Percentiles rank a stretch among this genome's conserved stretches.
Evolutionary conservation across 2,797 vertebrate genomes (phyloP).

Genomic region (Hyperoplus immaculatus): DNA sequence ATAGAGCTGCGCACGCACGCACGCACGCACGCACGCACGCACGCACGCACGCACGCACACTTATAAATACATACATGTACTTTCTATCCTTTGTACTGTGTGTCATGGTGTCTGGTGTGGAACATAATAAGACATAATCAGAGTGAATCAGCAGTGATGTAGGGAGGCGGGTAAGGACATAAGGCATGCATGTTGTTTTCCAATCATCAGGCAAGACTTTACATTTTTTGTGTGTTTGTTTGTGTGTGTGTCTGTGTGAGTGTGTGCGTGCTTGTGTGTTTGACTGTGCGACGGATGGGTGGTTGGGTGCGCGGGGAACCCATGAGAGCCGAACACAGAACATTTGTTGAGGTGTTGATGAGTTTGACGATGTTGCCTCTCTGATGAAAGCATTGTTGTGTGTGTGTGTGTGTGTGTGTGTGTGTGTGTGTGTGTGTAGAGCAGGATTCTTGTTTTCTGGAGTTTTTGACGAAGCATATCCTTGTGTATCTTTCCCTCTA

Average conservation of each 20-base stretch:
- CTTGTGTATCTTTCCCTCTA: conserved; percentile 70
- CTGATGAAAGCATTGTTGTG: conserved; percentile 53
- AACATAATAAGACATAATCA: conserved; percentile 61
- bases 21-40: too few species aligned
- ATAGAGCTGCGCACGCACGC: neutral
- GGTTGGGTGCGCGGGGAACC: conserved; percentile 24
- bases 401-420: conserved; percentile 26
- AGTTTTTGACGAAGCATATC: conserved; percentile 75
- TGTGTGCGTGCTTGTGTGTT: neutral
- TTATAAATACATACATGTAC: neutral
- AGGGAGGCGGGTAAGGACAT: conserved; percentile 12
- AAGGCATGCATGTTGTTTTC: conserved; percentile 33
- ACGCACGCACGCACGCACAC: neutral
- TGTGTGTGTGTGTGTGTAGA: conserved; percentile 22
- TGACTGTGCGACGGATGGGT: conserved; percentile 2
- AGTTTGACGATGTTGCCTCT: conserved; percentile 71
- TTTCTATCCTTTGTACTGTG: neutral
- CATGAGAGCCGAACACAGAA: conserved; percentile 65
- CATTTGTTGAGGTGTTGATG: conserved; percentile 75
- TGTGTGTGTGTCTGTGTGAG: conserved; percentile 3
- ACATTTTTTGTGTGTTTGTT: conserved; percentile 7
- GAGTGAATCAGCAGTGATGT: conserved; percentile 39
- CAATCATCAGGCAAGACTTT: conserved; percentile 53
- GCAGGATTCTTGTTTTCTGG: conserved; percentile 45
- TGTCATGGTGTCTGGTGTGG: conserved; percentile 38